phyloP scores from a whole-genome alignment of 1,140 invertebrate species.

The Eriocheir sinensis region DNA sequence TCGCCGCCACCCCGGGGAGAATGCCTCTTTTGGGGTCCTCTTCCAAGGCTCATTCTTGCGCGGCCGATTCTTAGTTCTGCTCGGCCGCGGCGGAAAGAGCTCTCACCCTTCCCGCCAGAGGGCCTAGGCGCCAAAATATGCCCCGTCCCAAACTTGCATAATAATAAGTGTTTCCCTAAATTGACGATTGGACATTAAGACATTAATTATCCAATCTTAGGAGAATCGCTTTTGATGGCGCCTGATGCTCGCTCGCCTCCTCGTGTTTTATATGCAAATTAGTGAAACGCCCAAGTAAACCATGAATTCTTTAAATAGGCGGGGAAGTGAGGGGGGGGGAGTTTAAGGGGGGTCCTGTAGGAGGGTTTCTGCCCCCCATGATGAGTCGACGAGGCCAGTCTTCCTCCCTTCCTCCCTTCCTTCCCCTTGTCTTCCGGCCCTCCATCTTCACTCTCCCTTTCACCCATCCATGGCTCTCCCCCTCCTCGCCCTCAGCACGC shows the following conservation, averaged over 20 bases:
- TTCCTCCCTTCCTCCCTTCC: background rate
- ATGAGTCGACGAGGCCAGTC: background rate
- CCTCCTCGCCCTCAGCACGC: background rate
- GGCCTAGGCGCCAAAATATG: slow-evolving; percentile 53
- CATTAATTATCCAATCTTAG: slow-evolving; percentile 78
- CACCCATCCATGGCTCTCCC: background rate
- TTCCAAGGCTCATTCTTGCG: background rate
- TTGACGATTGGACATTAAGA: slow-evolving; percentile 78
- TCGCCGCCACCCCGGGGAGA: background rate
- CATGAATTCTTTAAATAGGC: slow-evolving; percentile 64
- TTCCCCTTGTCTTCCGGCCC: background rate
- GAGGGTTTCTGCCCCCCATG: background rate
- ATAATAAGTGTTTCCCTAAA: slow-evolving; percentile 78
- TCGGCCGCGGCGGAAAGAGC: background rate
- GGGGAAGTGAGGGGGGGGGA: background rate
- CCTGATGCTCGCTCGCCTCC: slow-evolving; percentile 68
- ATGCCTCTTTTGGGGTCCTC: background rate
- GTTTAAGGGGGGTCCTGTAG: slow-evolving; percentile 29
- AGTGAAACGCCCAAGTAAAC: slow-evolving; percentile 72
- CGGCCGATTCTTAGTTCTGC: background rate
- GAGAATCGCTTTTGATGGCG: slow-evolving; percentile 76
- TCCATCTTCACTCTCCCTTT: background rate
- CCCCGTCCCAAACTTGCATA: slow-evolving; percentile 55
- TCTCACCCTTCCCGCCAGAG: slow-evolving; percentile 32
- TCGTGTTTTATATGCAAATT: slow-evolving; percentile 77